These are phyloP conservation scores for Caenorhabditis uteleia DNA, from an alignment of 2,888 invertebrate genomes.

Conservation along the genomic window DNA sequence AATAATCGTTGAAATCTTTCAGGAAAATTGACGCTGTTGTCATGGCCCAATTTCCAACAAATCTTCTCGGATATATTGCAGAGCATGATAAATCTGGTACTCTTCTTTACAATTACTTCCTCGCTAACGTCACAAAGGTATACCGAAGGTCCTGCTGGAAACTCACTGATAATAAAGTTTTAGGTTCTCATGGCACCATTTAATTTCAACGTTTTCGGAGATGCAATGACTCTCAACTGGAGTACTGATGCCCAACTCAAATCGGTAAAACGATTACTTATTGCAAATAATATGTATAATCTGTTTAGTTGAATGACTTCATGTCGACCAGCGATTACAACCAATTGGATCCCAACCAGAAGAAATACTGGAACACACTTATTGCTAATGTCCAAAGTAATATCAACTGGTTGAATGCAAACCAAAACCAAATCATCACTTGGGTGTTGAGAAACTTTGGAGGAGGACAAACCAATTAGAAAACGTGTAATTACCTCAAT, in stretches of 20 bases:
- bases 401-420: conserved; percentile 10
- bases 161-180: no score
- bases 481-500: background rate
- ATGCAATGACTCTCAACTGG: conserved; percentile 25
- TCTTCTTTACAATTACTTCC: conserved; percentile 15
- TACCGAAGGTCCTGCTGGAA: no score
- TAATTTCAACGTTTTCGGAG: conserved; percentile 16
- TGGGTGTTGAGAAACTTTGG: conserved; percentile 26
- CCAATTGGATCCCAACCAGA: conserved; percentile 9
- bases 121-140: conserved; percentile 6
- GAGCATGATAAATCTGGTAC: conserved; percentile 8
- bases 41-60: conserved; percentile 14
- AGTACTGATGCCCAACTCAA: conserved; percentile 10
- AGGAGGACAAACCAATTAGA: background rate
- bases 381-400: conserved; percentile 5
- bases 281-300: no score
- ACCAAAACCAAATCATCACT: background rate
- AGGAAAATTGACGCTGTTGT: conserved; percentile 11
- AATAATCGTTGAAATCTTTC: background rate
- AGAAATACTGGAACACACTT: conserved; percentile 4
- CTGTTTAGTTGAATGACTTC: no score
- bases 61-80: conserved; percentile 21
- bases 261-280: conserved; percentile 7
- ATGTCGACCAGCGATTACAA: conserved; percentile 13
- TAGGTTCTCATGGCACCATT: conserved; percentile 22